phyloP scores from a whole-genome alignment of 35 echinoderm and acorn worm species.

The Apostichopus parvimensis region DNA sequence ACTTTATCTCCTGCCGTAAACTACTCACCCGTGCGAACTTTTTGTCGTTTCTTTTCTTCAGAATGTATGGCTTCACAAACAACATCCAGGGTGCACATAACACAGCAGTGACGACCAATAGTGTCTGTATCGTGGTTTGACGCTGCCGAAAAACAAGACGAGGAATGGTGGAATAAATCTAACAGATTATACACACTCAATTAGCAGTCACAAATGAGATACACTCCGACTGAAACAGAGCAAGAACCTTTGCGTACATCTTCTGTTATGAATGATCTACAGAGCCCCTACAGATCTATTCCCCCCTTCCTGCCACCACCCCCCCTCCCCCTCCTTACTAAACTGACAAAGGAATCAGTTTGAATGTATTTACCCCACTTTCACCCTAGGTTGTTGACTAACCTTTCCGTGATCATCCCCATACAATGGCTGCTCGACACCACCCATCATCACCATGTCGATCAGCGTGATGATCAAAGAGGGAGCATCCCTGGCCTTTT shows the following conservation, averaged over 20 bases:
- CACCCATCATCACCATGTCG: conserved; percentile 66
- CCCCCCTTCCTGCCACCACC: no score
- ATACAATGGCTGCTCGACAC: background rate
- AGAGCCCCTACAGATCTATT: no score
- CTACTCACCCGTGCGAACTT: conserved; percentile 34
- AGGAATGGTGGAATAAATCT: background rate
- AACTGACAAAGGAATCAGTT: no score
- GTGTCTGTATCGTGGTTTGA: conserved; percentile 59
- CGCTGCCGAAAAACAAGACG: background rate
- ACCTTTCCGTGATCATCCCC: background rate
- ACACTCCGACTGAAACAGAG: background rate
- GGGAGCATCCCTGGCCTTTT: conserved; percentile 19
- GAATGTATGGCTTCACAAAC: conserved; percentile 55
- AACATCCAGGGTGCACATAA: conserved; percentile 79
- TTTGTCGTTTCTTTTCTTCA: conserved; percentile 42
- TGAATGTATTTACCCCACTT: no score
- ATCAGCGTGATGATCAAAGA: conserved; percentile 75
- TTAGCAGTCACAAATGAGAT: background rate
- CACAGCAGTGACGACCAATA: conserved; percentile 60
- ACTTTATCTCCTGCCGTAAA: background rate
- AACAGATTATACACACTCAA: background rate
- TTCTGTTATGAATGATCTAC: no score
- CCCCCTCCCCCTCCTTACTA: no score
- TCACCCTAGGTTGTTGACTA: background rate
- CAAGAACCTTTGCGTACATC: background rate